Conservation (phyloP, 1,140 invertebrate genomes). For the Adelges cooleyi region DNA sequence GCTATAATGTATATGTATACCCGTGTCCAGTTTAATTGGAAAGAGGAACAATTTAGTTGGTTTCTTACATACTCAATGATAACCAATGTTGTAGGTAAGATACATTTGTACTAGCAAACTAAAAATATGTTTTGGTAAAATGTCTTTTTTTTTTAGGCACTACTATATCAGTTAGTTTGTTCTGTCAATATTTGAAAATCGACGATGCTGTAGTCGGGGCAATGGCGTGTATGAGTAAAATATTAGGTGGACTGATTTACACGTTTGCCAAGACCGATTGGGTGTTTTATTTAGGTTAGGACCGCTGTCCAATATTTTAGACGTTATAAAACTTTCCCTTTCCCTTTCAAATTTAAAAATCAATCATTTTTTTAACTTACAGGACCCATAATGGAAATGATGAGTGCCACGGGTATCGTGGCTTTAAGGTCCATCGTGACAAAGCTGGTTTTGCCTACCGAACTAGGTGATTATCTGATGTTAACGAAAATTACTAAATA, state of each 20-base stretch:
- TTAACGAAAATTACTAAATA: no score
- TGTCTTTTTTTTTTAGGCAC: slow-evolving; percentile 45
- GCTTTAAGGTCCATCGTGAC: slow-evolving; percentile 66
- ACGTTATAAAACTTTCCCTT: no score
- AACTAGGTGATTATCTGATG: slow-evolving; percentile 56
- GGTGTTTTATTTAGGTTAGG: slow-evolving; percentile 65
- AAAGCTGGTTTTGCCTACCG: slow-evolving; percentile 58
- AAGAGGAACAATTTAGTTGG: slow-evolving; percentile 71
- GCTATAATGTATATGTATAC: slow-evolving; percentile 68
- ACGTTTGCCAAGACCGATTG: slow-evolving; percentile 60
- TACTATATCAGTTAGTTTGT: slow-evolving; percentile 61
- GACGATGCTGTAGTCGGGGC: slow-evolving; percentile 68
- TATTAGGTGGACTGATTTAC: slow-evolving; percentile 64
- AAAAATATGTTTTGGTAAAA: background rate
- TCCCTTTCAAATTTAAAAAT: no score
- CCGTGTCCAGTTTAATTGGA: slow-evolving; percentile 68
- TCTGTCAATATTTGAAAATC: slow-evolving; percentile 63
- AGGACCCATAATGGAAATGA: slow-evolving; percentile 62
- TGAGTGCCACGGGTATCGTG: slow-evolving; percentile 66
- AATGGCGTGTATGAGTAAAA: slow-evolving; percentile 65
- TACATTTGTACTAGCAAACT: background rate
- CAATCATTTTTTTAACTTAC: slow-evolving; percentile 39
- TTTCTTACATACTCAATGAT: slow-evolving; percentile 70
- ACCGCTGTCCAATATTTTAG: no score
- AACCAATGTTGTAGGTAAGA: slow-evolving; percentile 60